Percentiles rank a stretch among this genome's conserved stretches.
These are phyloP conservation scores for Scleropages formosus DNA, from an alignment of 2,797 vertebrate species.

Conservation along the genomic window DNA sequence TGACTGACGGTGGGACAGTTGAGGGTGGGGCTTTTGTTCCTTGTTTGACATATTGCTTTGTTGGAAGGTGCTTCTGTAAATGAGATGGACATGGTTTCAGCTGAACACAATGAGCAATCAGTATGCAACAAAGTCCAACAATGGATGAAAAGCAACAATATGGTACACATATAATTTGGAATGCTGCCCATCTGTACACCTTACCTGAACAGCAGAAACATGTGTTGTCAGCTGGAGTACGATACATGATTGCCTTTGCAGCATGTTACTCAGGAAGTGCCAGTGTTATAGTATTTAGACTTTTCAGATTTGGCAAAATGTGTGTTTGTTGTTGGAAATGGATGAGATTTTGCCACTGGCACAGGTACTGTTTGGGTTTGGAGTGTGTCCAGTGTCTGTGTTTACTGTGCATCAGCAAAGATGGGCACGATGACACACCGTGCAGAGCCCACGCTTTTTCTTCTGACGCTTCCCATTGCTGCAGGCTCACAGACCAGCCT, in stretches of 20 bases:
- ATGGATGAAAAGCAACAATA: too few relatives aligned
- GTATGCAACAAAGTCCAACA: conserved; percentile 8
- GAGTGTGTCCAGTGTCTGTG: conserved; percentile 4
- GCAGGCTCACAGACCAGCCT: too few relatives aligned
- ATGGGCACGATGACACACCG: background rate
- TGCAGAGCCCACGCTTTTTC: background rate
- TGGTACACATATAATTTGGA: conserved; percentile 4
- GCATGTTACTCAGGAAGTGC: background rate
- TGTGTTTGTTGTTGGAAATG: background rate
- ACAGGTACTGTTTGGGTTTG: conserved; percentile 41
- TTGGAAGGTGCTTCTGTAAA: conserved; percentile 37
- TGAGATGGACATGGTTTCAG: conserved; percentile 28
- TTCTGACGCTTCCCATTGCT: background rate
- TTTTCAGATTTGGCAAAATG: too few relatives aligned
- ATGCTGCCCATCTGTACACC: conserved; percentile 3
- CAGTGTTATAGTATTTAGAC: background rate
- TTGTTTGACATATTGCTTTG: conserved; percentile 38
- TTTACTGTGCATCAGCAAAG: background rate
- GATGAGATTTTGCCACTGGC: background rate
- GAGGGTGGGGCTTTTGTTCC: conserved; percentile 12
- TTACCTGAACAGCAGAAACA: background rate
- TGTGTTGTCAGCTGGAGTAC: conserved; percentile 16
- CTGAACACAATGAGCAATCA: conserved; percentile 17
- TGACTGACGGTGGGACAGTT: background rate
- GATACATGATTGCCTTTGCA: background rate